These are phyloP conservation scores for Bombylius major DNA, from an alignment of 2,888 invertebrate species.

Conservation along the genomic window DNA sequence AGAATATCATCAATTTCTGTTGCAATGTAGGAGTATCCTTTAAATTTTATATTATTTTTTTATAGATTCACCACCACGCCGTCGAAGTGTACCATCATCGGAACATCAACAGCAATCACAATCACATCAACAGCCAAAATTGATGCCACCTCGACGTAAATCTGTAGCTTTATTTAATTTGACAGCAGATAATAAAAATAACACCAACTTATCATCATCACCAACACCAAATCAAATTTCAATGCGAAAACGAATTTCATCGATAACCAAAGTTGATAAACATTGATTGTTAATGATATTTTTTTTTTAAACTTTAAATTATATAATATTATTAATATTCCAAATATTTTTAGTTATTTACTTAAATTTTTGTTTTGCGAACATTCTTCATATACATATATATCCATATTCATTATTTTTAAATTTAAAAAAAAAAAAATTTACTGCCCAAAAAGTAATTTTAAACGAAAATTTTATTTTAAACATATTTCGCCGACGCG, in stretches of 20 bases:
- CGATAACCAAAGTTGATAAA: slow-evolving; percentile 35
- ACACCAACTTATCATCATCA: not conserved
- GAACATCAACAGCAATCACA: slow-evolving; percentile 6
- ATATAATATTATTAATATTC: not conserved
- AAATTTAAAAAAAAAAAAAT: no score
- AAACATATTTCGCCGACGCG: no score
- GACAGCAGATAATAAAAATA: slow-evolving; percentile 7
- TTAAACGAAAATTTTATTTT: no score
- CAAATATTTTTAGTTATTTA: no score
- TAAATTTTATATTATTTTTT: not conserved
- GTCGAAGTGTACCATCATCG: slow-evolving; percentile 13
- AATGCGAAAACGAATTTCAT: slow-evolving; percentile 38
- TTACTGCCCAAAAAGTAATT: no score
- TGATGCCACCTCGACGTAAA: slow-evolving; percentile 34
- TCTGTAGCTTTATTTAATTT: slow-evolving; percentile 24
- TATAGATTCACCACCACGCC: slow-evolving; percentile 14
- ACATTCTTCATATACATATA: no score
- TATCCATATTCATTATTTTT: no score
- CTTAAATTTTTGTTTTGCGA: no score
- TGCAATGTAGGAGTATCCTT: not conserved
- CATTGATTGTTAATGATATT: slow-evolving; percentile 21
- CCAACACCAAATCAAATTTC: slow-evolving; percentile 16
- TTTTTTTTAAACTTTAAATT: not conserved
- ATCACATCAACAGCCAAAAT: slow-evolving; percentile 26
- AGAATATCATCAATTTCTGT: not conserved